phyloP scores from a whole-genome alignment of 2,113 vertebrate genomes.

The Rhadina sibilatrix region DNA sequence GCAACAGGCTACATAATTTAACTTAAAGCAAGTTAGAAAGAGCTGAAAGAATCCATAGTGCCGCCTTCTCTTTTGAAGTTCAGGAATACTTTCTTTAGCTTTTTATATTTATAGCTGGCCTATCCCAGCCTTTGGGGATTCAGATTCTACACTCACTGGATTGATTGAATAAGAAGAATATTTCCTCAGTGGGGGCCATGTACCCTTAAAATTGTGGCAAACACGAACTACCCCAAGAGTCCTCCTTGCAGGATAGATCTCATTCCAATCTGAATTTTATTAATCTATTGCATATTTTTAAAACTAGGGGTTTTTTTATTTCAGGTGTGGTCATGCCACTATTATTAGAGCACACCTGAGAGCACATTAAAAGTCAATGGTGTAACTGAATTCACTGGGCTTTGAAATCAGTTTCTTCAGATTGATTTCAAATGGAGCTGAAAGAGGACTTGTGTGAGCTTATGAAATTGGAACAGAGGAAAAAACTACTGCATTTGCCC shows the following conservation, averaged over 20 bases:
- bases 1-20: neutral
- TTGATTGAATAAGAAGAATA: neutral
- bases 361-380: neutral
- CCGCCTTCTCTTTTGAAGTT: neutral
- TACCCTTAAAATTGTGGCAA: neutral
- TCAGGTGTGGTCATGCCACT: neutral
- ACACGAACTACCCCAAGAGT: neutral
- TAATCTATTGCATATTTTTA: neutral
- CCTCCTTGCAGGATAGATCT: neutral
- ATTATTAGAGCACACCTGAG: neutral
- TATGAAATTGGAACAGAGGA: neutral
- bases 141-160: neutral
- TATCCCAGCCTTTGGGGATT: neutral
- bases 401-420: slow-evolving; percentile 33
- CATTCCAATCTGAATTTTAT: neutral
- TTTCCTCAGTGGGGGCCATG: neutral
- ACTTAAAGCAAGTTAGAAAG: neutral
- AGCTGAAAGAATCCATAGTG: neutral
- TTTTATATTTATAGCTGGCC: neutral
- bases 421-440: slow-evolving; percentile 35
- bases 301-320: neutral
- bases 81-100: neutral
- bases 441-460: neutral
- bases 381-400: slow-evolving; percentile 1
- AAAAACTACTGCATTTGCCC: neutral